Base-by-base conservation (phyloP, 2,888 invertebrate genomes). In the Acronicta alni region DNA sequence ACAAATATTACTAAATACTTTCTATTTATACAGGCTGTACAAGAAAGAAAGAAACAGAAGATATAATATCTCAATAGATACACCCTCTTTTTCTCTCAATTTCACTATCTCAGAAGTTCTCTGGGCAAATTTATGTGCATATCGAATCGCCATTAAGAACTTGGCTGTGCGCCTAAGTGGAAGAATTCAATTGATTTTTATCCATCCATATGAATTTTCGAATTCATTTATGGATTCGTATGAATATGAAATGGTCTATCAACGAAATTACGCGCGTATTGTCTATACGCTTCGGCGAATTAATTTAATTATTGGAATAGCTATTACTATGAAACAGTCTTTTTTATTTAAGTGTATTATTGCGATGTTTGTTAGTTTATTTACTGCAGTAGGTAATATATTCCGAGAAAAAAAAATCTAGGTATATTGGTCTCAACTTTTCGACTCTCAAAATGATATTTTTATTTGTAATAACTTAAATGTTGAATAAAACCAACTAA, bases 111-210 rank as follows among this genome's bases (percentile, higher is more conserved):
- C 51, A 23, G 44, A 69, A 70, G 15, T 62, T 67, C 30, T 5
- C 41, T 26, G 20, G 43, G 41, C 74, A 83, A 90, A 91, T 90
- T 87, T 91, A 91, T 91, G 90, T 87, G 86, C 91, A 90, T 90
- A 89, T 82, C 79, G 83, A 81, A 86, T 82, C 80, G 83, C 80
- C 77, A 81, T 67, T 84, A 84, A 76, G 79, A 79, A 83, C 79
- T 87, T 77, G 64, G 78, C 62, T 42, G n/a, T 46, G 46, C 77
- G 46, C 64, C 59, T 63, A 42, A 58, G 55, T 64, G 45, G 53
- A 69, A 73, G 67, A 75, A 77, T 75, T 72, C 82, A 80, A 89
- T 87, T 86, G 85, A 82, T 86, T 88, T 79, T 83, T 81, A 80
- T 82, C 66, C 64, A 62, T 67, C 77, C 66, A 61, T 60, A 66